These are phyloP conservation scores for Tinamus guttatus DNA, from an alignment of 2,113 vertebrate genomes.

Conservation along the genomic window DNA sequence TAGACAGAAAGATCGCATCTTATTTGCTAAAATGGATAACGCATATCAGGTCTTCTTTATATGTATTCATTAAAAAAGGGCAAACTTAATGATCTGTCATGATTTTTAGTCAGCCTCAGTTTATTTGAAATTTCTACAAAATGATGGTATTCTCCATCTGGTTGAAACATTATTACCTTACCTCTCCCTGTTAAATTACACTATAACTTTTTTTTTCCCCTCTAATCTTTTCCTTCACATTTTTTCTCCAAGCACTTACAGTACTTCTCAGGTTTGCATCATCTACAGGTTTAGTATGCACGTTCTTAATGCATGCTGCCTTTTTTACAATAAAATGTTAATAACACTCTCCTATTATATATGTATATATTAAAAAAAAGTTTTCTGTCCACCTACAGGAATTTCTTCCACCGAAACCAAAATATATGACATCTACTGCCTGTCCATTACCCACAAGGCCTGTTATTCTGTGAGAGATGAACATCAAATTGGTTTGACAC, in stretches of 20 bases:
- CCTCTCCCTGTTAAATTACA: neutral
- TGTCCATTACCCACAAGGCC: neutral
- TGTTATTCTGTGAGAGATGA: neutral
- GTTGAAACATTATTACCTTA: neutral
- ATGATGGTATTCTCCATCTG: neutral
- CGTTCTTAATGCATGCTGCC: neutral
- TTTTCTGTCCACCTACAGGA: conserved; percentile 18
- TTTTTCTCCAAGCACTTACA: neutral
- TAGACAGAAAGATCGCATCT: neutral
- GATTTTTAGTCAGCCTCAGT: neutral
- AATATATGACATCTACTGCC: conserved; percentile 14
- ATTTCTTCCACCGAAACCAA: conserved; percentile 26
- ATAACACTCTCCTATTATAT: neutral
- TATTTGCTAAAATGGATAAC: neutral
- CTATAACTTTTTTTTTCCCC: neutral
- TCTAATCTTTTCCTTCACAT: neutral
- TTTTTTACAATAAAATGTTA: conserved; percentile 48
- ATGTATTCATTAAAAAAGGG: neutral
- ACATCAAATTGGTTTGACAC: conserved; percentile 42
- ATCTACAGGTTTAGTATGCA: conserved; percentile 29
- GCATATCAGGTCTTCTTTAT: neutral
- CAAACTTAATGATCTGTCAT: neutral
- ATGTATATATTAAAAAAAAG: neutral
- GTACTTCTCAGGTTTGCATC: neutral
- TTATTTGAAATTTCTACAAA: neutral